Base-by-base conservation (phyloP, 2,888 invertebrate genomes). In the Leptinotarsa tumamoca region DNA sequence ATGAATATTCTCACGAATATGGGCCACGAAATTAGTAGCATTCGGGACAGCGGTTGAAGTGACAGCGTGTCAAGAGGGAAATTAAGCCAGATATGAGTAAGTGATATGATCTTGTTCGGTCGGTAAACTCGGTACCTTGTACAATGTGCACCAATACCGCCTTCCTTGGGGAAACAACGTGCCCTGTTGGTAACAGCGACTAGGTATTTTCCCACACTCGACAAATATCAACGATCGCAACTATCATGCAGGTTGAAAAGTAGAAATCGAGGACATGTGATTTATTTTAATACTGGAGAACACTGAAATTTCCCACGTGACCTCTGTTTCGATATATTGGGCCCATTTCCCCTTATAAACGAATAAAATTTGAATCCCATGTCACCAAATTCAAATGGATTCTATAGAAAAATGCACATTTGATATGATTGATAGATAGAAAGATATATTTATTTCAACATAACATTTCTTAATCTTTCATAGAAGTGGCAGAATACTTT, bases 41-140 rank as follows among this genome's bases (percentile, higher is more conserved):
- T 82, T 84, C 81, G 82, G 83, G 82, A 81, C 78, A 75, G 75
- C 75, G 78, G 77, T 79, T 78, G 75, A 81, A 84, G 80, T 82
- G 84, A 83, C 84, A 82, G 78, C 78, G 79, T 82, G 83, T 82
- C 84, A 83, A 78, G 82, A 82, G 84, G 84, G 84, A 84, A 84
- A 84, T 84, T 84, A 84, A 82, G 81, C 82, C 78, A 84, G 85
- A 84, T 84, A 83, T 83, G 84, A 84, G 84, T 84, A 83, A 84
- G 81, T 82, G 84, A 85, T 84, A 84, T 80, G 82, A 80, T 80
- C 79, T 79, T 73, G 78, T 79, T 76, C 80, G 82, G 82, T 78
- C 83, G 78, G 81, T 68, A 68, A 49, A 75, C 73, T 61, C 67
- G 71, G 73, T 79, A 72, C 77, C 77, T 70, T 75, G 77, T 82